These are phyloP conservation scores for Upupa epops DNA, from an alignment of 2,113 vertebrate genomes.

Conservation along the genomic window DNA sequence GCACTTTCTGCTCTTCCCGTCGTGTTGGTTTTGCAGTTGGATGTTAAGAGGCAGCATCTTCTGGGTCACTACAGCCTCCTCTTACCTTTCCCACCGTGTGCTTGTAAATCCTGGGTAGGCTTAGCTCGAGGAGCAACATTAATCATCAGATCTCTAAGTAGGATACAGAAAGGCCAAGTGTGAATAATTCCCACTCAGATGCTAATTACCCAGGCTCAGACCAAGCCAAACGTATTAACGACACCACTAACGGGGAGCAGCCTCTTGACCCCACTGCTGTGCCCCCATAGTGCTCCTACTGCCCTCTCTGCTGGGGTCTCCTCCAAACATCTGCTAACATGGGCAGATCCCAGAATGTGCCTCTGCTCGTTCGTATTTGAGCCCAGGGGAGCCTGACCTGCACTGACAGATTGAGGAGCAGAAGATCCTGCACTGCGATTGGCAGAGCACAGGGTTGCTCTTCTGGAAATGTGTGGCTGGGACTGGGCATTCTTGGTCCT, in stretches of 20 bases:
- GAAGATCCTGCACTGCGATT: neutral
- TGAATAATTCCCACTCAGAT: conserved; percentile 32
- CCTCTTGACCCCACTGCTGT: accelerated
- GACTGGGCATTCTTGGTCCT: neutral
- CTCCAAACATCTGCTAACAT: neutral
- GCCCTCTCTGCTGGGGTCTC: neutral
- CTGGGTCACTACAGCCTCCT: neutral
- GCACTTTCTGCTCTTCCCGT: neutral
- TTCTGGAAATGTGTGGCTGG: neutral
- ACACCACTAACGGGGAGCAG: accelerated
- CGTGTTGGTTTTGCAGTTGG: neutral
- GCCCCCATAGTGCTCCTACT: neutral
- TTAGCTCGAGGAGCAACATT: neutral
- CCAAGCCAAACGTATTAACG: neutral
- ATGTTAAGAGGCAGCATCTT: neutral
- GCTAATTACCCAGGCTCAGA: conserved; percentile 35
- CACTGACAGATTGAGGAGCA: neutral
- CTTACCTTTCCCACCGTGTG: accelerated
- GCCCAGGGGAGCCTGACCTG: neutral
- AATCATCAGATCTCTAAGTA: conserved; percentile 12
- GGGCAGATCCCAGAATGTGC: neutral
- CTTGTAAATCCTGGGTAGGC: neutral
- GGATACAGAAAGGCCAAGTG: conserved; percentile 34
- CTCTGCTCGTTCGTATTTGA: accelerated
- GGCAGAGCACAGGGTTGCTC: neutral